Evolutionary conservation across 2,113 vertebrate species (phyloP).

Genomic region (Amazona vittata): DNA sequence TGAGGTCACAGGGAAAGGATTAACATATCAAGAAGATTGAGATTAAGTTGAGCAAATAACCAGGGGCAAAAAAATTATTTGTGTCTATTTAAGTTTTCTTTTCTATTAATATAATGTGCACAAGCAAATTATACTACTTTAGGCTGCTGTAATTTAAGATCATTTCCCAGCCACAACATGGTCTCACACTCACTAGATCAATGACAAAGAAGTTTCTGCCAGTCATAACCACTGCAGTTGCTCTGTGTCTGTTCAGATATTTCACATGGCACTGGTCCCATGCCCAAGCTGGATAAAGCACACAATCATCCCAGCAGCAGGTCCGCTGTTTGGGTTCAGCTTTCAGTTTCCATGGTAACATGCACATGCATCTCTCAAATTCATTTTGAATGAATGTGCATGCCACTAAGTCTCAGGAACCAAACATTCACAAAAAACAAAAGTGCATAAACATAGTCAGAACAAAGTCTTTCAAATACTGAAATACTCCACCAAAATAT

Average conservation of each 20-base stretch:
- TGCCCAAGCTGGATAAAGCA: not conserved
- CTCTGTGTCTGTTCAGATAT: not conserved
- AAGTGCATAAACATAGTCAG: not conserved
- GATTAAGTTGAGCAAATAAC: not conserved
- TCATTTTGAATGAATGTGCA: not conserved
- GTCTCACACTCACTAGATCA: not conserved
- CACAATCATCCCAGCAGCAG: not conserved
- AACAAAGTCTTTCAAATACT: not conserved
- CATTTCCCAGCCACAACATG: not conserved
- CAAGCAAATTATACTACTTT: not conserved
- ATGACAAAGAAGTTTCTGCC: not conserved
- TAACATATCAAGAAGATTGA: not conserved
- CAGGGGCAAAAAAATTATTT: not conserved
- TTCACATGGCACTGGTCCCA: not conserved
- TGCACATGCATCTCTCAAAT: not conserved
- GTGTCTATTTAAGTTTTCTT: not conserved
- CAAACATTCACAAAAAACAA: slow-evolving; percentile 23
- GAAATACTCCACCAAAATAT: not conserved
- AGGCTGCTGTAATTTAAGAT: not conserved
- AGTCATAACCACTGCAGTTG: not conserved
- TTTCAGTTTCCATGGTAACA: not conserved
- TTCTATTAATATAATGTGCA: not conserved
- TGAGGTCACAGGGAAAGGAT: not conserved
- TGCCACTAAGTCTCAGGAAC: not conserved
- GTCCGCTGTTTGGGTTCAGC: not conserved